Evolutionary conservation across 2,888 invertebrate genomes (phyloP), one percentile per base, ranked within the genome.

Genomic region (Phasia obesa): DNA sequence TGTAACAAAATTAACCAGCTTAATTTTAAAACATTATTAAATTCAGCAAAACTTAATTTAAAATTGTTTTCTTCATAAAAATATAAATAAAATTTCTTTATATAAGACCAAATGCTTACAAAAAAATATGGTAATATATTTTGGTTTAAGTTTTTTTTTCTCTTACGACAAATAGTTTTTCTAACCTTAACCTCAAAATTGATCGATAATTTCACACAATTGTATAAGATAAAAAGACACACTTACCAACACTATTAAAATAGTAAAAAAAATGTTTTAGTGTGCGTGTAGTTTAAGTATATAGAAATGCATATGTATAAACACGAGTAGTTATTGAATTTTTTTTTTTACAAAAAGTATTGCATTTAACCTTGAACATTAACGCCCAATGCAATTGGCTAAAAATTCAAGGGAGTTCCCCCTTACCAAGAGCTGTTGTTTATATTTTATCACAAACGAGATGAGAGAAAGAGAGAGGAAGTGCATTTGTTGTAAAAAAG

Each of bases 191-290:
- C 83, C 83, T 83, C 83, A 83, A 79, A 83, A 88, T 86, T 88
- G 87, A 89, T 88, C 88, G 87, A 88, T 88, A 89, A 87, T 89
- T 89, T 88, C 89, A 87, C 88, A 89, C 89, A 88, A 89, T 87
- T 89, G 65, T 79, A 51, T 80, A 70, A 80, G 76, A 80, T 82
- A 80, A 74, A 71, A 64, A 81, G 70, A 76, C 76, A 79, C 27
- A 85, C 31, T 83, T 84, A 83, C 76, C 44, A 73, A 59, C 49
- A 59, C 55, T 47, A 47, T 27, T 64, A 31, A 69, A 69, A 35
- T 35, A 4, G 15, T 4, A 23, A 35, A 38, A 23, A 38, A 19
- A n/a, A 49, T 59, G 23, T 38, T 1, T 35, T 13, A 44, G n/a
- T 15, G 31, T 5, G 35, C 2, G 31, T 49, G 23, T 51, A 19